A percentile compares a stretch with the other conserved stretches of the same genome.
These are phyloP conservation scores for Bradynema listronoti DNA, from an alignment of 1,140 invertebrate genomes.

Conservation along the genomic window DNA sequence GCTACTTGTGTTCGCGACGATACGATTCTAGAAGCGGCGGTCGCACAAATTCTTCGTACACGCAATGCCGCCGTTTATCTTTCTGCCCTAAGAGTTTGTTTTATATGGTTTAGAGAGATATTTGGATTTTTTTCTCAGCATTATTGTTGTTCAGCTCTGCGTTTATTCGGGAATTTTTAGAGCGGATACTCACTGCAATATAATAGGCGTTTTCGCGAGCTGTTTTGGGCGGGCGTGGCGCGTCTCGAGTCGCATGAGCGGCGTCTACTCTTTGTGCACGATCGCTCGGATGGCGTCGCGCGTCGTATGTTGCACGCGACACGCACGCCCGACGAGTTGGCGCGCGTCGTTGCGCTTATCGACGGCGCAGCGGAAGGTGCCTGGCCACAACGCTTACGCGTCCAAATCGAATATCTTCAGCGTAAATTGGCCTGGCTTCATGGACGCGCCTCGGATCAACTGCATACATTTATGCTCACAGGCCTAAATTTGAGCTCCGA, in stretches of 20 bases:
- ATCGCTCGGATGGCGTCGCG: slow-evolving; percentile 38
- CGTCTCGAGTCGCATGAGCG: slow-evolving; percentile 36
- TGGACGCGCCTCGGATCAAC: slow-evolving; percentile 23
- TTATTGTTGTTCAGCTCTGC: neutral
- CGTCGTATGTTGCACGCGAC: slow-evolving; percentile 43
- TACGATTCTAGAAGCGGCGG: slow-evolving; percentile 38
- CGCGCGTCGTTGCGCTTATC: slow-evolving; percentile 24
- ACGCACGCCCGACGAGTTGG: slow-evolving; percentile 41
- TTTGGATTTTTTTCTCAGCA: slow-evolving; percentile 19
- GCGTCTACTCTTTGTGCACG: slow-evolving; percentile 47
- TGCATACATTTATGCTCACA: slow-evolving; percentile 20
- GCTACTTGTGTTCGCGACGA: slow-evolving; percentile 54
- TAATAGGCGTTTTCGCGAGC: slow-evolving; percentile 47
- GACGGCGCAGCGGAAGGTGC: neutral
- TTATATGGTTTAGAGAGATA: neutral
- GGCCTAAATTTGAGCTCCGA: too few relatives aligned
- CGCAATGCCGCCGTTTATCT: slow-evolving; percentile 52
- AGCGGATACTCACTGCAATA: slow-evolving; percentile 45
- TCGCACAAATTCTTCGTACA: slow-evolving; percentile 42
- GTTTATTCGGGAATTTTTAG: slow-evolving; percentile 19
- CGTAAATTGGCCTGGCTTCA: slow-evolving; percentile 37
- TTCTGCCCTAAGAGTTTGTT: slow-evolving; percentile 43
- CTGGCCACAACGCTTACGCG: slow-evolving; percentile 36
- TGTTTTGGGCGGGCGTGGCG: slow-evolving; percentile 42
- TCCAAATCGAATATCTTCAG: slow-evolving; percentile 33